Base-by-base conservation (phyloP, 2,113 vertebrate species). In the Ptyas mucosa region DNA sequence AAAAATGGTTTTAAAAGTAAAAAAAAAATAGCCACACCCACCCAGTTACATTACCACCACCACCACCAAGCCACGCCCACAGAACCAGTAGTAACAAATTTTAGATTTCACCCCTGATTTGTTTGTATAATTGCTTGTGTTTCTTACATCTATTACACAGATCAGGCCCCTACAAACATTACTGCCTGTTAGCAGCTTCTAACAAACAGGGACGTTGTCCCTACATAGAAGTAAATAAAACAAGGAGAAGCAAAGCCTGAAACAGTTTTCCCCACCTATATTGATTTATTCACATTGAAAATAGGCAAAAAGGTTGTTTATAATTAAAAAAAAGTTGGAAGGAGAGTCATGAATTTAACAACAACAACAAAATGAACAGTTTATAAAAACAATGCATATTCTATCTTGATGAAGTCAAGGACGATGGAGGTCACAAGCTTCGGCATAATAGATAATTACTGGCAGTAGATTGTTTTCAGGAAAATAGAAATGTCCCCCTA, bases 371-470 rank as follows among this genome's bases (percentile, higher is more conserved):
- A 64, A 39, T 61, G 53, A 90, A 85, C 0, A 90, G 75, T n/a
- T 85, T 15, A 49, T n/a, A 46, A 89, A 81, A 26, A 57, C 1
- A 94, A 87, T 94, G 89, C 49, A 91, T n/a, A 58, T 93, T 61
- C 89, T 85, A 26, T 53, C 55, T 91, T 34, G 75, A 52, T 54
- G 89, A 93, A 95, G 61, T 0, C 54, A 9, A 93, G 87, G 0
- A 75, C 75, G 89, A 23, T 92, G 87, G 75, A 69, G 29, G n/a
- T 49, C n/a, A 43, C 58, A 46, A 46, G 46, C 55, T 87, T 87
- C 18, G 11, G 26, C 10, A 23, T 58, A 55, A 24, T 11, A 55
- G 81, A 24, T 29, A 87, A 26, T 49, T 58, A 14, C 69, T 81
- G 52, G n/a, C 69, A 88, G 87, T 0, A 8, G 15, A 51, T 18